These are phyloP conservation scores for Spicauda simplicius DNA, from an alignment of 2,888 invertebrate genomes.

Conservation along the genomic window DNA sequence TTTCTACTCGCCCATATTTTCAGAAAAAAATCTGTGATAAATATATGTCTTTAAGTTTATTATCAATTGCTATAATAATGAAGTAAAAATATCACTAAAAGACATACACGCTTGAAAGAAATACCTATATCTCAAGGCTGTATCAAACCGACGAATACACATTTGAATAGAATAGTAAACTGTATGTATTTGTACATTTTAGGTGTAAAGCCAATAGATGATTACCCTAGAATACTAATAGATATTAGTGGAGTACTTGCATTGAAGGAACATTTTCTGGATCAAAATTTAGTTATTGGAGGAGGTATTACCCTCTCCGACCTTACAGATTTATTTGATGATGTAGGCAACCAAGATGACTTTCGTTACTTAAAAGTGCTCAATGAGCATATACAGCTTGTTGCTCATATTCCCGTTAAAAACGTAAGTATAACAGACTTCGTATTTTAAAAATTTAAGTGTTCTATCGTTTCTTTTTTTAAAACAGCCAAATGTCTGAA, in stretches of 20 bases:
- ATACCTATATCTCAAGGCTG: too few species aligned
- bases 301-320: conserved; percentile 85
- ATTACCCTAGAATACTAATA: conserved; percentile 83
- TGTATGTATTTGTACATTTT: conserved; percentile 18
- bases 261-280: conserved; percentile 72
- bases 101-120: too few species aligned
- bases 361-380: conserved; percentile 86
- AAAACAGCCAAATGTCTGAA: too few species aligned
- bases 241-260: conserved; percentile 86
- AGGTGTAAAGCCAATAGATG: conserved; percentile 74
- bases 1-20: too few species aligned
- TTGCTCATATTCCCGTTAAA: conserved; percentile 90
- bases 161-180: too few species aligned
- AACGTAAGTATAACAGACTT: conserved; percentile 84
- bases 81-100: too few species aligned
- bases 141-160: too few species aligned
- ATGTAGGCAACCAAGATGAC: conserved; percentile 59
- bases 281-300: conserved; percentile 82
- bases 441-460: too few species aligned
- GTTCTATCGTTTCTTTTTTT: too few species aligned
- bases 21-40: too few species aligned
- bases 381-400: conserved; percentile 87
- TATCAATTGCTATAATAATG: too few species aligned
- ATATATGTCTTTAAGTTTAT: too few species aligned
- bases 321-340: conserved; percentile 78